These are phyloP conservation scores for Spicauda simplicius DNA, from an alignment of 2,888 invertebrate species.

Conservation along the genomic window DNA sequence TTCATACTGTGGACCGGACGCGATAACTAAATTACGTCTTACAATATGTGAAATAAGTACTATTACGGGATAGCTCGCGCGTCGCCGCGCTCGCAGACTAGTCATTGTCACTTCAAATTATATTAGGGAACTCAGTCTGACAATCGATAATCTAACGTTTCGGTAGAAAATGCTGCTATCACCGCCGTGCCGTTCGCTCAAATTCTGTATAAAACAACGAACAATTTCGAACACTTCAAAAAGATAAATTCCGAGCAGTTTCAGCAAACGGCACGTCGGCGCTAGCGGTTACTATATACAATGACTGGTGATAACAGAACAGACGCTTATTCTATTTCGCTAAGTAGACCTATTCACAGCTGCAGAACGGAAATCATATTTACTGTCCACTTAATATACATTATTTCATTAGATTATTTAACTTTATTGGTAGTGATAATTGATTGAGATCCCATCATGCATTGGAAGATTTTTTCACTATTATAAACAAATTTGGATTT, in stretches of 20 bases:
- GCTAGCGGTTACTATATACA: conserved; percentile 14
- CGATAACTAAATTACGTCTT: conserved; percentile 65
- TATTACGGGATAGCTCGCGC: conserved; percentile 41
- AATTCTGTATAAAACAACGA: not conserved
- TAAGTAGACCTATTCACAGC: conserved; percentile 77
- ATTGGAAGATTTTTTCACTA: conserved; percentile 52
- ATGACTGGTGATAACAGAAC: conserved; percentile 38
- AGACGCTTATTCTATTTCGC: conserved; percentile 59
- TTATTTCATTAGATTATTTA: conserved; percentile 41
- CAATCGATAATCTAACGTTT: conserved; percentile 47
- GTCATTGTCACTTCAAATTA: conserved; percentile 46
- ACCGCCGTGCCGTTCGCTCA: conserved; percentile 5
- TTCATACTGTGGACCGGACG: conserved; percentile 63
- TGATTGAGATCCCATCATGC: conserved; percentile 72
- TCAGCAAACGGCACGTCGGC: conserved; percentile 10
- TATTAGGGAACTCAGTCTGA: conserved; percentile 63
- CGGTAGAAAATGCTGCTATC: conserved; percentile 25
- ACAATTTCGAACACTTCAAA: conserved; percentile 1
- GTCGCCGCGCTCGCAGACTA: conserved; percentile 51
- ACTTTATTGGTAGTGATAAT: conserved; percentile 48
- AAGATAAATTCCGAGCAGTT: not conserved
- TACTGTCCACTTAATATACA: conserved; percentile 57
- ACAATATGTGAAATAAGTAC: conserved; percentile 55
- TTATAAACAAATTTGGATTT: conserved; percentile 52
- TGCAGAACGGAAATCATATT: conserved; percentile 74